Evolutionary conservation across 2,888 invertebrate species (phyloP), one percentile per base, ranked within the genome.

Genomic region (Drosophila yooni): DNA sequence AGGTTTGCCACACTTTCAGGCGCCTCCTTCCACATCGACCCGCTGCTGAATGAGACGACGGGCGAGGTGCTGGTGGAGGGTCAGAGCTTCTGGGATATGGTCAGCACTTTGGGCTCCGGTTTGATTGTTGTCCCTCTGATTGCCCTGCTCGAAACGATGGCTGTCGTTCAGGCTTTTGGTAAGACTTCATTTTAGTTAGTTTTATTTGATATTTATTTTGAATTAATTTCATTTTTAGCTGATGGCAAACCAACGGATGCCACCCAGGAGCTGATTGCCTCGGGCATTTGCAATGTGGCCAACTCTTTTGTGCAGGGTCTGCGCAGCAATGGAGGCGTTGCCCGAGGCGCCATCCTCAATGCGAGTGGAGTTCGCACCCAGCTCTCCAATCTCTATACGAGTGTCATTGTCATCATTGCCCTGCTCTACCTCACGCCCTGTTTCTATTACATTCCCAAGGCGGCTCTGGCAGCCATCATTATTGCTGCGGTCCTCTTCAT

Each of bases 401-500:
- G 97, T 53, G 91, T 95, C 50, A 94, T 98, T 89, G 98, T 98
- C 52, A 95, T 98, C 65, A 92, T 98, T 74, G 97, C 98, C 1
- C 94, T 98, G 74, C 94, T 96, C 75, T 97, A 97, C 93, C 96
- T 98, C 92, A 98, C 98, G 2, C 97, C 97, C 21, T 96, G 96
- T 92, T 98, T 98, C 93, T 96, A 95, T 92, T 98, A 94, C 93
- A 97, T 98, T 89, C 98, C 98, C 1, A 97, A 96, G 92, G 95
- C 98, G 5, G 95, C 97, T 0, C 94, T 99, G 80, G 98, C 98
- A 2, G 97, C 97, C 1, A 96, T 99, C 86, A 98, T 98, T 90
- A 97, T 98, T 76, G 96, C 97, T 33, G 98, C 98, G 43, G 98
- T 98, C 54, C 94, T 98, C 63, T 97, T 97, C 93, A 98, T 98